phyloP scores from a whole-genome alignment of 2,113 vertebrate genomes.

The Leptodactylus fuscus region DNA sequence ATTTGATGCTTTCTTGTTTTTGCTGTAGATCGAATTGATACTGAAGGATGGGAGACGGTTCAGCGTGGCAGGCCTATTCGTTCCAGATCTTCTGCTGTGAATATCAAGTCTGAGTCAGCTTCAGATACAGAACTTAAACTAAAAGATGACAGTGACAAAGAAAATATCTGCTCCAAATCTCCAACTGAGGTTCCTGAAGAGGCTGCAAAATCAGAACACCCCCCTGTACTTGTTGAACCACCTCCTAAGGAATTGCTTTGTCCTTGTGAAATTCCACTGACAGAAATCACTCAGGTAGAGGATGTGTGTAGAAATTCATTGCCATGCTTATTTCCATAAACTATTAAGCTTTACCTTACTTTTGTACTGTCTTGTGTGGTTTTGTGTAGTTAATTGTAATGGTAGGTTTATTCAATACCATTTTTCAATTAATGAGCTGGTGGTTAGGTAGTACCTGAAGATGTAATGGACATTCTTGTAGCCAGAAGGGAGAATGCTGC shows the following conservation, averaged over 20 bases:
- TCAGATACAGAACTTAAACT: conserved; percentile 68
- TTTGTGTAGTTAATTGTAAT: background rate
- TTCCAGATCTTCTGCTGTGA: conserved; percentile 82
- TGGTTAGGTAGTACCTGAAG: too few species aligned
- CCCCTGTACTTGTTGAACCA: conserved; percentile 57
- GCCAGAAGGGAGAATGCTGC: too few species aligned
- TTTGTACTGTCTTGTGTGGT: background rate
- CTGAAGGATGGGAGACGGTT: conserved; percentile 96
- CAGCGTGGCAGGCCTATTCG: conserved; percentile 92
- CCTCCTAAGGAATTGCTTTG: conserved; percentile 61
- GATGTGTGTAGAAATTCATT: too few species aligned
- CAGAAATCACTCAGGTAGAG: conserved; percentile 73
- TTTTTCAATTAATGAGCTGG: too few species aligned
- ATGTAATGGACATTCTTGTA: too few species aligned
- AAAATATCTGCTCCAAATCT: conserved; percentile 69
- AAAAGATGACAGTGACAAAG: conserved; percentile 83
- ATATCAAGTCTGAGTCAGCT: conserved; percentile 76
- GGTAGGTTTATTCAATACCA: too few species aligned
- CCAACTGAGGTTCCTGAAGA: conserved; percentile 62
- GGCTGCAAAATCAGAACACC: conserved; percentile 52
- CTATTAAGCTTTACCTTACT: background rate
- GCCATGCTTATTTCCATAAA: too few species aligned
- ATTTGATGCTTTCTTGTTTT: background rate
- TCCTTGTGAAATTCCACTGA: conserved; percentile 64
- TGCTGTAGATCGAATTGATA: conserved; percentile 84